Conservation (phyloP, 2,113 vertebrate genomes). For the Amphiprion ocellaris region DNA sequence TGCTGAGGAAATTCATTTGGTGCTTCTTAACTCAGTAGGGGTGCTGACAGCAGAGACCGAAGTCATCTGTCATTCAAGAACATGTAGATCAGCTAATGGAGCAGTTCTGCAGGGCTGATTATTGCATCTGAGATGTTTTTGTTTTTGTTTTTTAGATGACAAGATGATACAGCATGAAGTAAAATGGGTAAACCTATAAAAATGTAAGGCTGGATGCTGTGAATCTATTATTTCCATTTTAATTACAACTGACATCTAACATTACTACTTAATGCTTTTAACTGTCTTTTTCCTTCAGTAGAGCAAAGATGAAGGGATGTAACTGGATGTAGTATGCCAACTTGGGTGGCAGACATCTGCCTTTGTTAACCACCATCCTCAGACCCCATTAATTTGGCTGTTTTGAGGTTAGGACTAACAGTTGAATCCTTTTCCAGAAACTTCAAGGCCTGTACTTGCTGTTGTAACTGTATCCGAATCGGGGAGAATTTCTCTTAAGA, state of each 20-base stretch:
- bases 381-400: constrained; percentile 62
- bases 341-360: constrained; percentile 74
- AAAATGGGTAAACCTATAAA: constrained; percentile 25
- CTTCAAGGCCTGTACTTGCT: constrained; percentile 18
- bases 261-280: constrained; percentile 38
- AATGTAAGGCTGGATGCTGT: constrained; percentile 9
- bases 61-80: constrained; percentile 51
- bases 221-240: constrained; percentile 34
- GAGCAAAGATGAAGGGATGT: constrained; percentile 39
- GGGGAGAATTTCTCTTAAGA: not conserved
- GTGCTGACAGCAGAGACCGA: constrained; percentile 70
- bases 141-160: constrained; percentile 3
- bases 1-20: constrained; percentile 68
- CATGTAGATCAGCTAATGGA: constrained; percentile 45
- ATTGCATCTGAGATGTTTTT: constrained; percentile 41
- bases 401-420: constrained; percentile 54
- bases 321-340: constrained; percentile 45
- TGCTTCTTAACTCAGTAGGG: constrained; percentile 67
- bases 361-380: constrained; percentile 58
- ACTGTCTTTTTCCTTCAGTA: constrained; percentile 26
- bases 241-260: constrained; percentile 44
- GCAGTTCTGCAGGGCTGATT: constrained; percentile 35
- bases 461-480: constrained; percentile 19
- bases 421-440: constrained; percentile 57
- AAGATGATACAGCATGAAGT: constrained; percentile 6